Evolutionary conservation across 2,888 invertebrate species (phyloP), one percentile per base, ranked within the genome.

Genomic region (Hydropsyche betteni): DNA sequence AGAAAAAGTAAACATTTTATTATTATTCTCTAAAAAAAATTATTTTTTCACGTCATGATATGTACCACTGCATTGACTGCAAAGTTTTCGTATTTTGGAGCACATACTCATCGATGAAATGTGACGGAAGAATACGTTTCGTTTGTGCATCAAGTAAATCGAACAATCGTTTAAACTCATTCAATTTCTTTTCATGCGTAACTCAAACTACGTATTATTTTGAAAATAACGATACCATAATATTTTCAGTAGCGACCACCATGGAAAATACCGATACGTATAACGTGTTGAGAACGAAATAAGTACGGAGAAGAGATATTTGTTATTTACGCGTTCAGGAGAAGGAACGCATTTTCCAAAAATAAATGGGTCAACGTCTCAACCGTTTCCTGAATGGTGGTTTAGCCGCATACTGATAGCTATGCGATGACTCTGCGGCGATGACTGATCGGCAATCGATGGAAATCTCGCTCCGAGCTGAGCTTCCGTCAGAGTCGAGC

Each of bases 11-110:
- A 64, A 64, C 8, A 36, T 34, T 44, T 1, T 0, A 1, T 16
- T 58, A 24, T 24, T 24, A 24, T 24, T 24, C 2, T 24, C 1
- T 24, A 58, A 16, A 24, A 36, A 8, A n/a, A 64, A 3, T 44
- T 64, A 36, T 33, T 64, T 36, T n/a, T 33, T 36, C n/a, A 24
- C 10, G 5, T 4, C 8, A 36, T 12, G 7, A 10, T 69, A 50
- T 69, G 33, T 51, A 83, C 83, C 83, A 81, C 82, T 81, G 77
- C 83, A 83, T 78, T 81, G 81, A 77, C 81, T 82, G 80, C 83
- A 84, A 76, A 83, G 81, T 78, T 81, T 82, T 75, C 83, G 80
- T 76, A 83, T 81, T 76, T 81, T 83, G 38, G 83, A 82, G 79
- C 83, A 84, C 83, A 84, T 81, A 51, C 55, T 36, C 64, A 36